A percentile compares a stretch with the other conserved stretches of the same genome.
Conservation (phyloP, 2,888 invertebrate species). For the Choreutis nemorana region DNA sequence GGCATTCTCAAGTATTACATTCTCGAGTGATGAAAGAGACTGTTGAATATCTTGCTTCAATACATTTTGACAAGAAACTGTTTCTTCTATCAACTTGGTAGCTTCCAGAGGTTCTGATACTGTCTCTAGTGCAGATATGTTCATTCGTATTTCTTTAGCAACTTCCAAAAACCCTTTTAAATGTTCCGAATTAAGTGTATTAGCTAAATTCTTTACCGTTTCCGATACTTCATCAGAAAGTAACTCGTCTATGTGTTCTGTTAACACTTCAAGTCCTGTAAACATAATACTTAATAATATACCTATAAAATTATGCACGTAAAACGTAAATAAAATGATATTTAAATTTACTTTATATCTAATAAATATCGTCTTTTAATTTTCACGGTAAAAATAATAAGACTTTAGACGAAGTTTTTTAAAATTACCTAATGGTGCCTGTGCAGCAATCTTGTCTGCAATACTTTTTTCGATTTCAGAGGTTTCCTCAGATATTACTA, state of each 20-base stretch:
- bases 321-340: too few species aligned
- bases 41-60: constrained; percentile 15
- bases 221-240: constrained; percentile 16
- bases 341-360: too few species aligned
- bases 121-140: constrained; percentile 8
- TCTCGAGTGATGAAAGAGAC: constrained; percentile 19
- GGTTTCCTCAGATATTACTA: too few species aligned
- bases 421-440: too few species aligned
- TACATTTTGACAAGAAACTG: constrained; percentile 13
- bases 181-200: constrained; percentile 13
- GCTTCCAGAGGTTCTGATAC: constrained; percentile 6
- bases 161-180: constrained; percentile 16
- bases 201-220: constrained; percentile 15
- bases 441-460: too few species aligned
- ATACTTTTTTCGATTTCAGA: too few species aligned
- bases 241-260: constrained; percentile 20
- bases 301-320: too few species aligned
- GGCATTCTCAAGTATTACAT: constrained; percentile 18
- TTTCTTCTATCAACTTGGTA: constrained; percentile 5
- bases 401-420: too few species aligned
- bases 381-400: too few species aligned
- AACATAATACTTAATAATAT: too few species aligned
- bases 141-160: constrained; percentile 16
- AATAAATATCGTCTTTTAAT: too few species aligned
- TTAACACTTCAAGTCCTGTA: too few species aligned